Conservation (phyloP, 2,113 vertebrate species). For the Anolis sagrei region DNA sequence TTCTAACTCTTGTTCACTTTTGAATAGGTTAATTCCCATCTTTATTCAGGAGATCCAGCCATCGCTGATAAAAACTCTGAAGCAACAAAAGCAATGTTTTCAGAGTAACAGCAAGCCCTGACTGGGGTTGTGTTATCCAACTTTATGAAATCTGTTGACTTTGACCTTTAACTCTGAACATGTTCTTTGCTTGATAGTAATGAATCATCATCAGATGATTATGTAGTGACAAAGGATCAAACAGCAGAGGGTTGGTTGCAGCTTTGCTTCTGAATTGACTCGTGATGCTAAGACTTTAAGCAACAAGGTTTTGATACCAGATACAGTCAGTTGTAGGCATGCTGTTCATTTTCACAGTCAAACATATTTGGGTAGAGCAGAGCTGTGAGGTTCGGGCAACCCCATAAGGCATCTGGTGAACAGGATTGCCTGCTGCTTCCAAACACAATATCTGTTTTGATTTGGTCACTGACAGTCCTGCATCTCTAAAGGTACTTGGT, state of each 20-base stretch:
- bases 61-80: not conserved
- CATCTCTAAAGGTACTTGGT: not conserved
- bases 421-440: not conserved
- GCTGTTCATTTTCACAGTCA: not conserved
- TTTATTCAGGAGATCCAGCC: not conserved
- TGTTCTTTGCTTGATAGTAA: slow-evolving; percentile 26
- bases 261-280: slow-evolving; percentile 11
- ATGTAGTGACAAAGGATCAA: slow-evolving; percentile 10
- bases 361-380: not conserved
- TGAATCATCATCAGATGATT: slow-evolving; percentile 22
- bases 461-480: not conserved
- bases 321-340: not conserved
- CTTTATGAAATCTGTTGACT: slow-evolving; percentile 10
- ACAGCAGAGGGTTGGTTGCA: slow-evolving; percentile 3
- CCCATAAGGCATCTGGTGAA: not conserved
- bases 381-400: not conserved
- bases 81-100: not conserved
- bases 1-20: not conserved
- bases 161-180: slow-evolving; percentile 26
- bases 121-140: not conserved
- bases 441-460: not conserved
- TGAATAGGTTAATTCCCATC: not conserved
- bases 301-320: not conserved
- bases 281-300: not conserved
- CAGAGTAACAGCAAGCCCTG: not conserved